Base-by-base conservation (phyloP, 2,888 invertebrate genomes). In the Cheiracanthium punctorium region DNA sequence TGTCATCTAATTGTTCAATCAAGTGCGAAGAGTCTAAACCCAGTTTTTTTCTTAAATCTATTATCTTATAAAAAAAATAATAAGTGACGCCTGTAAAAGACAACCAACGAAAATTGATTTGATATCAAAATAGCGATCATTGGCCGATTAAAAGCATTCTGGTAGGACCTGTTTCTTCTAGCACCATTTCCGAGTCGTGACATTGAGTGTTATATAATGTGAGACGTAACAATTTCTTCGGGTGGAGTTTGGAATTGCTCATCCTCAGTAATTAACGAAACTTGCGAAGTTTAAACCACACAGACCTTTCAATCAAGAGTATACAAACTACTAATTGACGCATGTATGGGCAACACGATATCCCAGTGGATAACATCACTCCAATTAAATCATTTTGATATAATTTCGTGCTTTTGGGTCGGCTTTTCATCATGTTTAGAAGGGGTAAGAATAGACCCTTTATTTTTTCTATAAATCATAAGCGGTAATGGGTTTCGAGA, bases 321-420 rank as follows among this genome's bases (percentile, higher is more conserved):
- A 20, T 58, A 33, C 43, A n/a, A 74, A 65, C 70, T 71, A 58
- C 82, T 76, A 82, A 82, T 82, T 82, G 82, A 71, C 76, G 76
- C 71, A 65, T 82, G 82, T 82, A 76, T 82, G 82, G 76, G 82
- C 82, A 82, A 82, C 82, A 70, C 76, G 71, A 82, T 71, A 41
- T 24, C 12, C n/a, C n/a, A 70, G 8, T 10, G 71, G 82, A 82
- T 82, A 76, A 76, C 64, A 82, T 82, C 82, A 52, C 41, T n/a
- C 75, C 82, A 76, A 82, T 82, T 82, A 82, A 70, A 76, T 76
- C 70, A 71, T 76, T 82, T 76, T 82, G 64, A 75, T 70, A 41
- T 41, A 76, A 76, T 82, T 82, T 76, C 58, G 64, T 64, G 43
- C 28, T 58, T 75, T 75, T 41, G 29, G 32, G n/a, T 64, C 24